A percentile compares a stretch with the other conserved stretches of the same genome.
phyloP scores from a whole-genome alignment of 2,797 vertebrate genomes.

The Sus cebifrons region DNA sequence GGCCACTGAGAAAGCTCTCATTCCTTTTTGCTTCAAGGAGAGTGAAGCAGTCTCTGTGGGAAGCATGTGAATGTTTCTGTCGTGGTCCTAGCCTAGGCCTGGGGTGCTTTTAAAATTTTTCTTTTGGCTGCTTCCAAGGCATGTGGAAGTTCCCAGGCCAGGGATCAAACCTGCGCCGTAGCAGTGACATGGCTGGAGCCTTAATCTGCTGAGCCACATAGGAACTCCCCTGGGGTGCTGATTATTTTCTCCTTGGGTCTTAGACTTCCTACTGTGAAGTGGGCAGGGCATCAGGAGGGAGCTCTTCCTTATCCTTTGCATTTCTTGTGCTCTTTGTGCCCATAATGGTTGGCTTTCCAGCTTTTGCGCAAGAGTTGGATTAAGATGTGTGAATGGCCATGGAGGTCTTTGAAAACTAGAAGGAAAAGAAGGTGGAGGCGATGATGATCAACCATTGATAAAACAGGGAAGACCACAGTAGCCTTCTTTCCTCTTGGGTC shows the following conservation, averaged over 20 bases:
- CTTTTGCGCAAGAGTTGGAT: background rate
- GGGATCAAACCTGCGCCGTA: no score
- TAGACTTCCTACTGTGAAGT: background rate
- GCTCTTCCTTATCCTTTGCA: background rate
- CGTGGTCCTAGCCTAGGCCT: background rate
- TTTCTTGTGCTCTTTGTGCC: background rate
- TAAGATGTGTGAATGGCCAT: background rate
- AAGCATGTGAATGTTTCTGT: background rate
- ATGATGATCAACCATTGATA: background rate
- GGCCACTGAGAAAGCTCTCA: constrained; percentile 45
- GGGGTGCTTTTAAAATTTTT: background rate
- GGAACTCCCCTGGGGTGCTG: background rate
- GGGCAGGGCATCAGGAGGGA: rapidly evolving
- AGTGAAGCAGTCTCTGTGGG: background rate
- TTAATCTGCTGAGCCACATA: no score
- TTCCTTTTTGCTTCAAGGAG: background rate
- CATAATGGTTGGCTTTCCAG: background rate
- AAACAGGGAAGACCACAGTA: background rate
- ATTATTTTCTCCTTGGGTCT: constrained; percentile 73
- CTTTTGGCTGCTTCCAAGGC: no score
- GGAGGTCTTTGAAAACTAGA: background rate
- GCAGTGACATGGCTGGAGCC: no score
- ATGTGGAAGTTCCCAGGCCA: no score
- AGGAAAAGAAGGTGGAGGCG: background rate
- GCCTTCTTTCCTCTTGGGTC: background rate